A percentile compares a stretch with the other conserved stretches of the same genome.
phyloP scores from a whole-genome alignment of 2,888 invertebrate species.

The Spodoptera exigua region DNA sequence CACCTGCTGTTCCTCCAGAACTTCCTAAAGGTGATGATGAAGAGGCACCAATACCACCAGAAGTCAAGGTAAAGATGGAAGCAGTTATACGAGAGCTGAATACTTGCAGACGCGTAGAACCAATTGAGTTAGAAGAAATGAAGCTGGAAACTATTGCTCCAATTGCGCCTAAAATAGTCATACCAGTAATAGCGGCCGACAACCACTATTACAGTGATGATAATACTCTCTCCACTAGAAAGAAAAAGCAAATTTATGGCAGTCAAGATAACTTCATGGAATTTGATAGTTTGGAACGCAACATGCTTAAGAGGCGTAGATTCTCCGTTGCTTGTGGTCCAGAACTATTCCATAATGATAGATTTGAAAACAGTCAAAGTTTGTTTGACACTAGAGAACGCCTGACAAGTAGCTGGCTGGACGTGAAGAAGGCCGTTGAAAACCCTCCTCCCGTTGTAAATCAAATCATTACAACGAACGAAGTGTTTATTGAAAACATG shows the following conservation, averaged over 20 bases:
- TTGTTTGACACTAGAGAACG: slow-evolving; percentile 71
- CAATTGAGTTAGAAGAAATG: slow-evolving; percentile 71
- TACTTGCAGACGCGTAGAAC: slow-evolving; percentile 79
- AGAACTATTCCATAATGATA: slow-evolving; percentile 80
- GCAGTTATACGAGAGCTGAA: slow-evolving; percentile 90
- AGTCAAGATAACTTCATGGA: slow-evolving; percentile 71
- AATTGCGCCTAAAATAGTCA: slow-evolving; percentile 81
- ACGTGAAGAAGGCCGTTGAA: slow-evolving; percentile 73
- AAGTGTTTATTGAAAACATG: slow-evolving; percentile 91
- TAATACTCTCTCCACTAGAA: slow-evolving; percentile 68
- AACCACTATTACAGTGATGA: slow-evolving; percentile 81
- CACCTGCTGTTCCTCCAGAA: slow-evolving; percentile 66
- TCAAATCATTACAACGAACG: slow-evolving; percentile 88
- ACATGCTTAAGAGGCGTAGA: slow-evolving; percentile 72
- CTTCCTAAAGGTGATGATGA: slow-evolving; percentile 65
- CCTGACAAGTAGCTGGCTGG: slow-evolving; percentile 82
- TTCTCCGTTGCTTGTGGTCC: slow-evolving; percentile 82
- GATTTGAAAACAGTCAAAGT: slow-evolving; percentile 64
- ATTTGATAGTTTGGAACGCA: slow-evolving; percentile 81
- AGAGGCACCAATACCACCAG: slow-evolving; percentile 80
- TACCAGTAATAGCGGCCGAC: slow-evolving; percentile 84
- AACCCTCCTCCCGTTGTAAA: slow-evolving; percentile 69
- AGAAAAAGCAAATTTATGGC: slow-evolving; percentile 67
- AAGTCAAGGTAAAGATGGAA: slow-evolving; percentile 90
- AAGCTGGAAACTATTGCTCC: slow-evolving; percentile 72